These are phyloP conservation scores for Argopecten irradians DNA, from an alignment of 1,140 invertebrate species.

Conservation along the genomic window DNA sequence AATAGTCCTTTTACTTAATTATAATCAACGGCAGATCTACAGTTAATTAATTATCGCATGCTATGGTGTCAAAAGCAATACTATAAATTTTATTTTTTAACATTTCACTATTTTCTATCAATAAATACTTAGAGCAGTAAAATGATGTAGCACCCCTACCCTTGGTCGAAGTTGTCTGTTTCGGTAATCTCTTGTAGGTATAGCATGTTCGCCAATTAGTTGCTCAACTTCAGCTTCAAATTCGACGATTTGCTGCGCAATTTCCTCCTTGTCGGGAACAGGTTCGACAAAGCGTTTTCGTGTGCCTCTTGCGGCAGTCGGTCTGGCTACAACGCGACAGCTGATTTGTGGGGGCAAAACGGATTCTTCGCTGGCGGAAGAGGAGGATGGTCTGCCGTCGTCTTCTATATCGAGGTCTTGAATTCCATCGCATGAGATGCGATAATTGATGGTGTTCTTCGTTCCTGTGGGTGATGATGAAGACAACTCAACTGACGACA, in stretches of 20 bases:
- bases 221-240: neutral
- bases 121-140: too few species aligned
- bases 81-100: too few species aligned
- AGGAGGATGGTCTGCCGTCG: neutral
- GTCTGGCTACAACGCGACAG: neutral
- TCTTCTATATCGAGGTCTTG: constrained; percentile 1
- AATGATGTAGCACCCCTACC: neutral
- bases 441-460: neutral
- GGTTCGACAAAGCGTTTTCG: neutral
- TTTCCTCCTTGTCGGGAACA: neutral
- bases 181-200: neutral
- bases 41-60: too few species aligned
- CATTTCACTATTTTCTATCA: too few species aligned
- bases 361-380: neutral
- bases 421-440: neutral
- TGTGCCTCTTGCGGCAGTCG: neutral
- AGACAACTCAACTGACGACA: neutral
- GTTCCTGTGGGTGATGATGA: neutral
- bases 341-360: neutral
- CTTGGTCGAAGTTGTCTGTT: constrained; percentile 14
- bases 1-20: too few species aligned
- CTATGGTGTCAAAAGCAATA: too few species aligned
- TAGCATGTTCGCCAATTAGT: neutral
- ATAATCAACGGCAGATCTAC: too few species aligned
- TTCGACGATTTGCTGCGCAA: neutral